These are phyloP conservation scores for Araneus ventricosus DNA, from an alignment of 1,140 invertebrate species.

Conservation along the genomic window DNA sequence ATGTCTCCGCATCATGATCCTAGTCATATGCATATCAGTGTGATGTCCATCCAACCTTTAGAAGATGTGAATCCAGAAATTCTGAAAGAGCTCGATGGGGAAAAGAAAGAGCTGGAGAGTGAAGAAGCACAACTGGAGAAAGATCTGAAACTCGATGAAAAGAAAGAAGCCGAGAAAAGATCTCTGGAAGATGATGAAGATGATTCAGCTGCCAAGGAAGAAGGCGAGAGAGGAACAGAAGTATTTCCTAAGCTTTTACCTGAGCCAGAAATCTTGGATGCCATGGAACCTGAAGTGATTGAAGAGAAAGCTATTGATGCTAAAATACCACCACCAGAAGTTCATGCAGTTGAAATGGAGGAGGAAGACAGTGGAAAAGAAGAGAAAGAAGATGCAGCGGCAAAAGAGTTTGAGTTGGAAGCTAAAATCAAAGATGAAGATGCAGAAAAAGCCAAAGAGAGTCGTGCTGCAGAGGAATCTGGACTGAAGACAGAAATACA, in stretches of 20 bases:
- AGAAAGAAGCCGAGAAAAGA: not conserved
- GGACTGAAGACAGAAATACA: not conserved
- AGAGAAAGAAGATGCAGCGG: not conserved
- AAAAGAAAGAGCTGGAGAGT: not conserved
- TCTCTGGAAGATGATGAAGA: not conserved
- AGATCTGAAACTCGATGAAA: not conserved
- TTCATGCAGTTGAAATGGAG: not conserved
- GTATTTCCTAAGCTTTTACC: not conserved
- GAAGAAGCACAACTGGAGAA: not conserved
- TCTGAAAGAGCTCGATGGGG: not conserved
- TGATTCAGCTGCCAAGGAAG: not conserved
- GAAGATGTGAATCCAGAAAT: constrained; percentile 13
- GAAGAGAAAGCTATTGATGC: not conserved
- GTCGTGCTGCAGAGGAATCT: too few relatives aligned
- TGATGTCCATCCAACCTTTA: constrained; percentile 20
- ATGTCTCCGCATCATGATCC: not conserved
- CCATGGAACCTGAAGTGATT: not conserved
- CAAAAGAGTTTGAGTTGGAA: not conserved
- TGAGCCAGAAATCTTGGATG: not conserved
- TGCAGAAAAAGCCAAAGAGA: too few relatives aligned
- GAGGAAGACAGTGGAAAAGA: not conserved
- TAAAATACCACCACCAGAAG: not conserved
- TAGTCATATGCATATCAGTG: not conserved
- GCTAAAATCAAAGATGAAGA: too few relatives aligned
- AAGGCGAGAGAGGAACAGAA: not conserved